Evolutionary conservation across 1,140 invertebrate genomes (phyloP).

Genomic region (Drosophila hydei): DNA sequence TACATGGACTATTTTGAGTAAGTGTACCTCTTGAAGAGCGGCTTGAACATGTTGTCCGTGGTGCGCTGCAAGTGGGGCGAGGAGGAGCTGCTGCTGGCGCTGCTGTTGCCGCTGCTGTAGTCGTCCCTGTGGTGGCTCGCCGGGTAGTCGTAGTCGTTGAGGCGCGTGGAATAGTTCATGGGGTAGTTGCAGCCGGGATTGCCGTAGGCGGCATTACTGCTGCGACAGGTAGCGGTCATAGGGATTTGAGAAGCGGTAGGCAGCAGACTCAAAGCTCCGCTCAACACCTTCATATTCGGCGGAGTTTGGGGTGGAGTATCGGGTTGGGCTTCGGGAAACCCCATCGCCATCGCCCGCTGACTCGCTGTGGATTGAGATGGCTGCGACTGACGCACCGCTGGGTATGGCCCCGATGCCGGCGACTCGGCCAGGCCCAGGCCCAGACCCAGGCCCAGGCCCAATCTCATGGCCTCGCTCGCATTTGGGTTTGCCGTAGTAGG

Average conservation of each 20-base stretch:
- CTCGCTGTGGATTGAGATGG: conserved; percentile 72
- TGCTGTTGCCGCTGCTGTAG: conserved; percentile 85
- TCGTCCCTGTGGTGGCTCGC: conserved; percentile 58
- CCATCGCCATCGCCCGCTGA: conserved; percentile 86
- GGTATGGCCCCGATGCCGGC: conserved; percentile 14
- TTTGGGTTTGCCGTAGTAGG: conserved; percentile 67
- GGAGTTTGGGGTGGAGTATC: conserved; percentile 95
- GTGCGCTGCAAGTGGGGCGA: conserved; percentile 86
- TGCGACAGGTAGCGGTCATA: conserved; percentile 86
- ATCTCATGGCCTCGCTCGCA: conserved; percentile 40
- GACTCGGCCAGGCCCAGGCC: conserved; percentile 11
- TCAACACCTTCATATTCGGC: conserved; percentile 94
- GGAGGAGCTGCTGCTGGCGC: conserved; percentile 85
- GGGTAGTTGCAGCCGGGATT: conserved; percentile 34
- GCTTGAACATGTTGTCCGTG: conserved; percentile 87
- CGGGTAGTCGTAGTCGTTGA: conserved; percentile 79
- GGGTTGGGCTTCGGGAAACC: conserved; percentile 94
- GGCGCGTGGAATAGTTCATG: conserved; percentile 48
- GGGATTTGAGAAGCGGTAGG: conserved; percentile 85
- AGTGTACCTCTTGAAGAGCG: conserved; percentile 93
- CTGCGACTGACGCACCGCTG: conserved; percentile 48
- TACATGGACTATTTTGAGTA: conserved; percentile 1
- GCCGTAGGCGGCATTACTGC: conserved; percentile 77
- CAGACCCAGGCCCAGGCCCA: conserved; percentile 31
- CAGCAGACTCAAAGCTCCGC: conserved; percentile 87